phyloP scores from a whole-genome alignment of 2,797 vertebrate genomes.

The Xenopus petersii region DNA sequence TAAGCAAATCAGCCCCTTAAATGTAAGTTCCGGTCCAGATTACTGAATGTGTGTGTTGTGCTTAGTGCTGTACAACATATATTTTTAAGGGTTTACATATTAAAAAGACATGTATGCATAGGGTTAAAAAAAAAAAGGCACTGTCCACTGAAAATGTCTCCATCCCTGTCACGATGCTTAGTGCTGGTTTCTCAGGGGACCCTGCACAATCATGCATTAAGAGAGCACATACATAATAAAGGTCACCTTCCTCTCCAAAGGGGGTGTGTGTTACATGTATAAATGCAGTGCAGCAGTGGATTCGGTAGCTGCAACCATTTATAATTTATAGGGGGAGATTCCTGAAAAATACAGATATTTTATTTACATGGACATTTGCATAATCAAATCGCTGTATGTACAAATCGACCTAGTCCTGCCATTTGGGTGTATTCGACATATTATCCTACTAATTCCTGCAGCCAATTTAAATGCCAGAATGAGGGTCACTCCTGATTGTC shows the following conservation, averaged over 20 bases:
- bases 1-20: too few species aligned
- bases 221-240: background rate
- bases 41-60: background rate
- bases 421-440: background rate
- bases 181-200: background rate
- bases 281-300: background rate
- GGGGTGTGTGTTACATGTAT: background rate
- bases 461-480: too few species aligned
- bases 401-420: background rate
- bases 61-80: background rate
- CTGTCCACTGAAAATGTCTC: background rate
- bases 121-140: too few species aligned
- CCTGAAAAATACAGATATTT: too few species aligned
- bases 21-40: too few species aligned
- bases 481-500: too few species aligned
- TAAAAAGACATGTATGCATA: background rate
- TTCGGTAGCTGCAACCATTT: too few species aligned
- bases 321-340: too few species aligned
- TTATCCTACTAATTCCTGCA: too few species aligned
- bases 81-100: background rate
- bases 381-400: background rate
- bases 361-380: background rate
- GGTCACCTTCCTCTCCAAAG: background rate
- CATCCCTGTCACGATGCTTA: background rate
- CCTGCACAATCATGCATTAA: conserved; percentile 1